Percentiles rank a stretch among this genome's conserved stretches.
phyloP scores from a whole-genome alignment of 2,888 invertebrate species.

The Pterostichus madidus region DNA sequence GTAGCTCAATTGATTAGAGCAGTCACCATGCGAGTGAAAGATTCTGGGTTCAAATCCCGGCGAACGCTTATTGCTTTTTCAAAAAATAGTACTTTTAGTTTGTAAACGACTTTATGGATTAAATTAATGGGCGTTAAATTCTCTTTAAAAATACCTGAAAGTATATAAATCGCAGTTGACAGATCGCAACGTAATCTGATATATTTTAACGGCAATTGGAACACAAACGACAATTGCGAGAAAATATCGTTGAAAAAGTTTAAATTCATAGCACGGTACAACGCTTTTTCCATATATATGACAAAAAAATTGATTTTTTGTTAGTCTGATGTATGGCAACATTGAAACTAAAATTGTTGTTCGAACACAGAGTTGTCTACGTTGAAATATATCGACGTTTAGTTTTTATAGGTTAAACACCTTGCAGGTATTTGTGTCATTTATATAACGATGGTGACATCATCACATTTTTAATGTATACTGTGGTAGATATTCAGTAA shows the following conservation, averaged over 20 bases:
- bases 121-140: background rate
- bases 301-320: conserved; percentile 31
- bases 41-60: too few species aligned
- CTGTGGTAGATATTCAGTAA: conserved; percentile 12
- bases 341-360: conserved; percentile 30
- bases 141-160: background rate
- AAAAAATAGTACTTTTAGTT: too few species aligned
- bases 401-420: conserved; percentile 30
- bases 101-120: too few species aligned
- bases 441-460: conserved; percentile 32
- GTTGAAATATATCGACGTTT: conserved; percentile 35
- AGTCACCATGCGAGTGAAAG: too few species aligned
- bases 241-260: conserved; percentile 2
- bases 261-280: conserved; percentile 10
- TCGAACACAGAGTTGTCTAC: conserved; percentile 11
- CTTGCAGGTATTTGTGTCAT: conserved; percentile 38
- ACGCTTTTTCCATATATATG: conserved; percentile 28
- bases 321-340: conserved; percentile 44
- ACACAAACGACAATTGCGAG: conserved; percentile 19
- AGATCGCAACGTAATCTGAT: conserved; percentile 23
- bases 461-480: conserved; percentile 23
- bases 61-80: too few species aligned
- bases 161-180: background rate
- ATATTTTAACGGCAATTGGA: conserved; percentile 20
- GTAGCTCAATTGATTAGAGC: too few species aligned